Evolutionary conservation across 2,113 vertebrate genomes (phyloP).

Genomic region (Nerophis ophidion): DNA sequence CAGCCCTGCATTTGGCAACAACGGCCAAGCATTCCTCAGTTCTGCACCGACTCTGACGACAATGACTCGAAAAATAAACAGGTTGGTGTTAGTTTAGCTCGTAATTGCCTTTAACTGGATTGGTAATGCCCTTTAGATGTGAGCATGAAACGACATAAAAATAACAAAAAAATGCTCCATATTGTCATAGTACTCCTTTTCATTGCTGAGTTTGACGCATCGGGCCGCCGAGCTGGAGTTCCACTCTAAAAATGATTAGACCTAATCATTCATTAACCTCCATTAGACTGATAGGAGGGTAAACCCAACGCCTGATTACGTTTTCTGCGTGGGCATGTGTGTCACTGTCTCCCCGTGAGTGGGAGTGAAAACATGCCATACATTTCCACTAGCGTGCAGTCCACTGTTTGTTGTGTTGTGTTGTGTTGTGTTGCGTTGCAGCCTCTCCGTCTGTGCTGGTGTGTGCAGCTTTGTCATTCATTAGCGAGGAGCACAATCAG

Average conservation of each 20-base stretch:
- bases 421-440: not conserved
- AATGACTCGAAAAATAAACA: no score
- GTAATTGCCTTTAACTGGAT: not conserved
- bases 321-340: constrained; percentile 20
- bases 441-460: constrained; percentile 22
- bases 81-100: not conserved
- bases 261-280: constrained; percentile 73
- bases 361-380: constrained; percentile 25
- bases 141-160: not conserved
- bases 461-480: constrained; percentile 62
- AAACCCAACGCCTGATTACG: constrained; percentile 67
- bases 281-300: constrained; percentile 70
- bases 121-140: not conserved
- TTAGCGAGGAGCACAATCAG: constrained; percentile 73
- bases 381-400: constrained; percentile 19
- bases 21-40: not conserved
- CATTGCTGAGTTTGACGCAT: constrained; percentile 48
- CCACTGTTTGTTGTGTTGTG: constrained; percentile 26
- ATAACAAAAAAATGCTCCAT: not conserved
- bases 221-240: constrained; percentile 48
- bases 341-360: constrained; percentile 5
- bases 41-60: not conserved
- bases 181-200: constrained; percentile 2
- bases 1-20: constrained; percentile 15
- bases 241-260: constrained; percentile 66